A percentile compares a stretch with the other conserved stretches of the same genome.
Conservation (phyloP, 2,113 vertebrate species). For the Sciurus niger region DNA sequence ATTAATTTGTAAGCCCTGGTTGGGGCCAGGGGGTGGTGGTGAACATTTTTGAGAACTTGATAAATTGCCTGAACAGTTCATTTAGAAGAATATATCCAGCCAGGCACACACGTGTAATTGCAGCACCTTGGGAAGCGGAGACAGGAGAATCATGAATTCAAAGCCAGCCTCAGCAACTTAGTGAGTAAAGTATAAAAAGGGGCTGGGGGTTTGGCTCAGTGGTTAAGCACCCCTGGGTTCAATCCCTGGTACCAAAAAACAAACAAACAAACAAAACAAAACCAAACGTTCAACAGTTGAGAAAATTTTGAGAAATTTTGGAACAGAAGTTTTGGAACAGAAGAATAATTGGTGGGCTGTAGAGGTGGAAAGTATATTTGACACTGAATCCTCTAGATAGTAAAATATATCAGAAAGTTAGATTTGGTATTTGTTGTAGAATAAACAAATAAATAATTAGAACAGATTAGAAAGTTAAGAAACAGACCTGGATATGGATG, state of each 20-base stretch:
- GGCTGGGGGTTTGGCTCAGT: too few relatives aligned
- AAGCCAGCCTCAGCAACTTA: too few relatives aligned
- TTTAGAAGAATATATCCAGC: conserved; percentile 15
- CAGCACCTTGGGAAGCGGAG: too few relatives aligned
- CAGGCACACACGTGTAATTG: too few relatives aligned
- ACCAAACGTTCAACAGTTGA: background rate
- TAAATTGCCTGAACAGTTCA: background rate
- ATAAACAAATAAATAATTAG: conserved; percentile 4
- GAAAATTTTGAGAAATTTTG: background rate
- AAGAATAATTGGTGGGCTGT: background rate
- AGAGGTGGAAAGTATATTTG: background rate
- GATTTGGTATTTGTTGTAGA: conserved; percentile 45
- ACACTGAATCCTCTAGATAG: background rate
- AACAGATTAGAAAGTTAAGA: conserved; percentile 25
- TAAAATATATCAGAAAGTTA: conserved; percentile 38
- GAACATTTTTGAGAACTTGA: conserved; percentile 27
- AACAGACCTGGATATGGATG: background rate
- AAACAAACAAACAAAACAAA: too few relatives aligned
- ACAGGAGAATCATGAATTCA: too few relatives aligned
- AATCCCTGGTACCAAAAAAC: too few relatives aligned
- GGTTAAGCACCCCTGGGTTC: too few relatives aligned
- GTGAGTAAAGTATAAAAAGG: too few relatives aligned
- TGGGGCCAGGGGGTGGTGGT: background rate
- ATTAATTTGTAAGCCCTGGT: background rate
- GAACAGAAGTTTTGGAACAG: background rate